Base-by-base conservation (phyloP, 2,888 invertebrate genomes). In the Diabrotica balteata region DNA sequence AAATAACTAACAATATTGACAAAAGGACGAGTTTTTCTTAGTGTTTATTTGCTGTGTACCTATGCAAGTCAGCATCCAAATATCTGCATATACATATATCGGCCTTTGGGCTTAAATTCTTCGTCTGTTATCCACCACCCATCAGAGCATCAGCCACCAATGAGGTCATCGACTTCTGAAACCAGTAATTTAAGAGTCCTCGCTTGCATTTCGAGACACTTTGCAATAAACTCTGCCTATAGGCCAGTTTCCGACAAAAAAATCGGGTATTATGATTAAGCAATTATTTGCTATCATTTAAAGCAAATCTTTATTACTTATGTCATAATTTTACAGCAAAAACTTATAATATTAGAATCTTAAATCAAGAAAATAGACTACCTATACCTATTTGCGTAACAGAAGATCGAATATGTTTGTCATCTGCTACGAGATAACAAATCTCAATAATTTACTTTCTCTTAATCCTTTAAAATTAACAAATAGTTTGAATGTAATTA, bases 111-210 rank as follows among this genome's bases (percentile, higher is more conserved):
- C 74, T 74, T 71, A 68, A 76, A 75, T 75, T 74, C 75, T 74
- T 70, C 65, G 72, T 61, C 65, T 66, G 69, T 73, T 75, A 73
- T 72, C 74, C 70, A 71, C 74, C 75, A 73, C 76, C 74, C 76
- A 75, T 76, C 72, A 65, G 69, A 63, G 68, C 68, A 63, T 69
- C 68, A 76, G 71, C 74, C 74, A 74, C 76, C 75, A 76, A 75
- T 74, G 75, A 74, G 77, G 77, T 77, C 77, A 68, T 74, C 75
- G 77, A 77, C 77, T 74, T 66, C 73, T 73, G 70, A 73, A 77
- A 75, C 76, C 74, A 63, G 69, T 69, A 66, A 69, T 66, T 66
- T 66, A 69, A 63, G 65, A 62, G 62, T 60, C 61, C 44, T 55
- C 61, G 66, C 66, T 52, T 64, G 58, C 64, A 64, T 45, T 64